A percentile compares a stretch with the other conserved stretches of the same genome.
Conservation (phyloP, 1,140 invertebrate species). For the Cydia amplana region DNA sequence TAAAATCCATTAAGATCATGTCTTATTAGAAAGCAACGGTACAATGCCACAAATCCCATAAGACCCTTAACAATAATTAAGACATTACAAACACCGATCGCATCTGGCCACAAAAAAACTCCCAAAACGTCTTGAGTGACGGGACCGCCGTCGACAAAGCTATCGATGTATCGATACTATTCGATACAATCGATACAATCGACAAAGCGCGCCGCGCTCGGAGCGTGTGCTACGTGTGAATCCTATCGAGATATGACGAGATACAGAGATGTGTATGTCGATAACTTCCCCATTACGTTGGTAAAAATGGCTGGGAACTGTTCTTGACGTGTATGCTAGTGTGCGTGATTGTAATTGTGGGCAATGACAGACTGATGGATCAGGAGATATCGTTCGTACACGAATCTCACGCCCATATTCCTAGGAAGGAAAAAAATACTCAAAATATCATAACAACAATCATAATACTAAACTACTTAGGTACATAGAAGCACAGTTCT, state of each 20-base stretch:
- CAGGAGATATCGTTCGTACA: slow-evolving; percentile 5
- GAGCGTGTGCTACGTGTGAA: slow-evolving; percentile 78
- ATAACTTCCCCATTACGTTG: slow-evolving; percentile 71
- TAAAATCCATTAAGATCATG: slow-evolving; percentile 14
- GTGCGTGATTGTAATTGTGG: slow-evolving; percentile 28
- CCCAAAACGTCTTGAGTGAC: slow-evolving; percentile 72
- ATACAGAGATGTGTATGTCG: slow-evolving; percentile 68
- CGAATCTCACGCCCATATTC: slow-evolving; percentile 15
- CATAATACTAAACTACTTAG: background rate
- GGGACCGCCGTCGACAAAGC: slow-evolving; percentile 72
- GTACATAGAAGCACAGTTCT: background rate
- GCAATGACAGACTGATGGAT: slow-evolving; percentile 31
- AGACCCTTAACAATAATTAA: slow-evolving; percentile 33
- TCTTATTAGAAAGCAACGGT: slow-evolving; percentile 17
- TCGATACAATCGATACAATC: slow-evolving; percentile 57
- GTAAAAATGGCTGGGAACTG: slow-evolving; percentile 60
- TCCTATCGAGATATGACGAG: slow-evolving; percentile 63
- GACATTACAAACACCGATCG: slow-evolving; percentile 32
- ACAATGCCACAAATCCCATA: slow-evolving; percentile 11
- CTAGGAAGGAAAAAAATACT: background rate
- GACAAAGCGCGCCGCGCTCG: slow-evolving; percentile 72
- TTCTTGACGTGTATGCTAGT: slow-evolving; percentile 23
- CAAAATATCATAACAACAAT: background rate
- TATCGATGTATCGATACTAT: slow-evolving; percentile 50
- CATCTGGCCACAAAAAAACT: slow-evolving; percentile 56